phyloP scores from a whole-genome alignment of 2,888 invertebrate genomes.

The Aphrophora alni region DNA sequence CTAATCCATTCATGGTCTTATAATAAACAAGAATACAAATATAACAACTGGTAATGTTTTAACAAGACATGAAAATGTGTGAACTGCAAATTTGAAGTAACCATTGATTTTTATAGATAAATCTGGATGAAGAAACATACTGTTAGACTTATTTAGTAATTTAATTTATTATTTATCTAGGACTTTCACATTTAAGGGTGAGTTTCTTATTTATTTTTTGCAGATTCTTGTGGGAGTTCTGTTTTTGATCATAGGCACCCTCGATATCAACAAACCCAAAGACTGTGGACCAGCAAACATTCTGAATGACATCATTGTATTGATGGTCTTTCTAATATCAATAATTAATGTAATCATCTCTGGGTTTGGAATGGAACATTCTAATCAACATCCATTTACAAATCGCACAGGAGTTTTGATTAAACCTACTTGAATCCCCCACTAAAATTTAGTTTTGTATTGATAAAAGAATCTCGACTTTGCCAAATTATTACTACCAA shows the following conservation, averaged over 20 bases:
- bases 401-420: background rate
- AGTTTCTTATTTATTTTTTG: conserved; percentile 54
- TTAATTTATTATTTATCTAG: too few relatives aligned
- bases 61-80: too few relatives aligned
- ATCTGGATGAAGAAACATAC: too few relatives aligned
- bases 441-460: background rate
- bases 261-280: conserved; percentile 78
- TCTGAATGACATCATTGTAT: conserved; percentile 80
- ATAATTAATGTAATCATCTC: conserved; percentile 82
- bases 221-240: conserved; percentile 83
- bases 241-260: conserved; percentile 81
- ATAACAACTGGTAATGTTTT: too few relatives aligned
- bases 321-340: conserved; percentile 82
- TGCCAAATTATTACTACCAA: too few relatives aligned
- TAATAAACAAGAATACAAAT: too few relatives aligned
- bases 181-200: background rate
- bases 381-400: conserved; percentile 26
- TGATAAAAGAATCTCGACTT: background rate
- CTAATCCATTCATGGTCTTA: too few relatives aligned
- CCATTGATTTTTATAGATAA: too few relatives aligned
- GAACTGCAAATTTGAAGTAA: too few relatives aligned
- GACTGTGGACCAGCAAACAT: conserved; percentile 79
- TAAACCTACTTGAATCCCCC: background rate
- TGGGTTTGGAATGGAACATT: conserved; percentile 77
- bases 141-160: too few relatives aligned